A percentile compares a stretch with the other conserved stretches of the same genome.
Conservation (phyloP, 2,113 vertebrate species). For the Salvelinus alpinus region DNA sequence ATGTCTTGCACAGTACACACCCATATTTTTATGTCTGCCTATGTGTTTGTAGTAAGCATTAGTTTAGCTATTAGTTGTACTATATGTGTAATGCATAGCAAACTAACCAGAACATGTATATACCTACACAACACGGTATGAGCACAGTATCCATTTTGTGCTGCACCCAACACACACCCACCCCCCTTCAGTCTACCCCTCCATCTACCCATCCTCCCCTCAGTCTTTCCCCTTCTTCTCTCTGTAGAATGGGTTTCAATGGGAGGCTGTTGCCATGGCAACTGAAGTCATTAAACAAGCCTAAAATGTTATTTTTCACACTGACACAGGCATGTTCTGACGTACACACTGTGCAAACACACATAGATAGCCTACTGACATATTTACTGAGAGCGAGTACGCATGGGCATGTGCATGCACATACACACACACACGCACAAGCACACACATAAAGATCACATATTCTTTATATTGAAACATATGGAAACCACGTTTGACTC, state of each 20-base stretch:
- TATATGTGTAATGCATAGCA: too few species aligned
- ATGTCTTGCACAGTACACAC: too few species aligned
- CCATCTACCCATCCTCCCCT: slow-evolving; percentile 3
- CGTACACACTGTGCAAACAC: slow-evolving; percentile 32
- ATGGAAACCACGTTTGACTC: too few species aligned
- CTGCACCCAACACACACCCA: not conserved
- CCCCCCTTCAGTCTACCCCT: slow-evolving; percentile 17
- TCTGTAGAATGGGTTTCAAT: slow-evolving; percentile 58
- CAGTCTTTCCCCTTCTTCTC: slow-evolving; percentile 28
- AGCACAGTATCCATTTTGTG: slow-evolving; percentile 22
- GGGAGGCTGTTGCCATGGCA: slow-evolving; percentile 76
- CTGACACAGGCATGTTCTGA: slow-evolving; percentile 48
- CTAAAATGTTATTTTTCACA: slow-evolving; percentile 59
- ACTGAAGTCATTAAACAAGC: slow-evolving; percentile 76
- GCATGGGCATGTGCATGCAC: too few species aligned
- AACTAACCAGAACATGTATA: too few species aligned
- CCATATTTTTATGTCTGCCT: too few species aligned
- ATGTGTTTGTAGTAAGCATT: too few species aligned
- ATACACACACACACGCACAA: not conserved
- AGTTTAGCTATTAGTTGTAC: too few species aligned
- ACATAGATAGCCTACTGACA: slow-evolving; percentile 4
- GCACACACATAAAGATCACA: slow-evolving; percentile 13
- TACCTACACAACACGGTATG: slow-evolving; percentile 1
- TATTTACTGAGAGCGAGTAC: not conserved
- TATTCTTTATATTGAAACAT: not conserved